Conservation (phyloP, 2,113 vertebrate genomes). For the Thinocorus orbignyianus region DNA sequence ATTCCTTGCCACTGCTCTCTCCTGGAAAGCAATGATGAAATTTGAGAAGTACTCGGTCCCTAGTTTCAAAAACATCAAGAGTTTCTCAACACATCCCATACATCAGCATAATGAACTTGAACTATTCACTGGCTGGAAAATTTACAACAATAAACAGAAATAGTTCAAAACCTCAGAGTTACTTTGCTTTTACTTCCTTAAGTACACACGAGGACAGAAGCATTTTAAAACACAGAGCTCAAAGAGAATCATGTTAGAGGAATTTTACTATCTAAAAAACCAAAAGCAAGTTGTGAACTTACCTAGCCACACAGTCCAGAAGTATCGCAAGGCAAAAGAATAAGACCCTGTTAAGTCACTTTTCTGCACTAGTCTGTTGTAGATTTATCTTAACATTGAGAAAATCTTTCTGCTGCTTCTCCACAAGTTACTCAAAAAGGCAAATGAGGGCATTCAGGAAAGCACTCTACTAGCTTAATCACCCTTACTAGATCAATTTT, state of each 20-base stretch:
- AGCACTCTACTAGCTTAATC: background rate
- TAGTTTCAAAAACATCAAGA: background rate
- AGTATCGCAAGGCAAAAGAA: background rate
- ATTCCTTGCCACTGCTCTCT: background rate
- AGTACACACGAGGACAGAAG: background rate
- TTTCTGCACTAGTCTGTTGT: background rate
- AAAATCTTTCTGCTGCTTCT: background rate
- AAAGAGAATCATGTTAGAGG: background rate
- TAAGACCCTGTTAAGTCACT: background rate
- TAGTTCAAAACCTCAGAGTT: background rate
- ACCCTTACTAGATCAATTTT: background rate
- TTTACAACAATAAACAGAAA: background rate
- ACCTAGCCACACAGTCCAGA: background rate
- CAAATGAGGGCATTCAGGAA: background rate
- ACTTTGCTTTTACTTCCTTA: background rate
- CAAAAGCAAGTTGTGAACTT: background rate
- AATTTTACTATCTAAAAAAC: background rate
- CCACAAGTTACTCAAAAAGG: background rate
- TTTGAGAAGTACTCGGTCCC: background rate
- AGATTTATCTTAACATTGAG: background rate
- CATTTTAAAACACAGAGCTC: background rate
- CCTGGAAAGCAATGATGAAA: background rate
- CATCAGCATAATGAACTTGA: background rate
- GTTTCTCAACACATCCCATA: slow-evolving; percentile 14
- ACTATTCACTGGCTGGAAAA: background rate